Evolutionary conservation across 2,113 vertebrate genomes (phyloP).

Genomic region (Sorex araneus): DNA sequence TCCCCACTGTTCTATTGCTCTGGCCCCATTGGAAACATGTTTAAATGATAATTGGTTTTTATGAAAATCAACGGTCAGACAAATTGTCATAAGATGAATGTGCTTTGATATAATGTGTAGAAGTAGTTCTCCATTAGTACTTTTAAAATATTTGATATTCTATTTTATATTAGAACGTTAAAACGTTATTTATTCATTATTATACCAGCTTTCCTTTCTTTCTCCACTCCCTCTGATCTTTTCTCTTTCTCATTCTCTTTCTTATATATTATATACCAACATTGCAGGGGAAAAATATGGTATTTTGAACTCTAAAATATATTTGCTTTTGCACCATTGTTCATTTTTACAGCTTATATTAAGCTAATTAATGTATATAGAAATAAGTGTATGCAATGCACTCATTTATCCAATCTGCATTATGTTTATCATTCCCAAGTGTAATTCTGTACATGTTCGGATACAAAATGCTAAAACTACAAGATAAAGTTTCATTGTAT

Average conservation of each 20-base stretch:
- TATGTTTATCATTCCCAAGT: background rate
- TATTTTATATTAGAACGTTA: background rate
- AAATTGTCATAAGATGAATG: too few species aligned
- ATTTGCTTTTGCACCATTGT: background rate
- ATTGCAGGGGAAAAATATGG: background rate
- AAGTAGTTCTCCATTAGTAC: too few species aligned
- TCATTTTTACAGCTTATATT: background rate
- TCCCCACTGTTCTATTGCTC: too few species aligned
- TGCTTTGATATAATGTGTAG: too few species aligned
- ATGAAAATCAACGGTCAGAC: background rate
- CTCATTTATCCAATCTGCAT: background rate
- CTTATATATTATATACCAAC: background rate
- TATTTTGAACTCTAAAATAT: background rate
- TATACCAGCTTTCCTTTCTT: rapidly evolving
- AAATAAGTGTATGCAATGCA: background rate
- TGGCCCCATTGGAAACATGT: too few species aligned
- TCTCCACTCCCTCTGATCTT: too few species aligned
- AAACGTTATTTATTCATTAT: background rate
- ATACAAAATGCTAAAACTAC: background rate
- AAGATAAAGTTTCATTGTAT: background rate
- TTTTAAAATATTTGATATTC: background rate
- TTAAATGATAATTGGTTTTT: background rate
- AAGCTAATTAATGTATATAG: background rate
- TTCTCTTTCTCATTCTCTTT: background rate
- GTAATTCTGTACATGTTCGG: background rate